Evolutionary conservation across 2,797 vertebrate genomes (phyloP).

Genomic region (Phrynocephalus vlangalii): DNA sequence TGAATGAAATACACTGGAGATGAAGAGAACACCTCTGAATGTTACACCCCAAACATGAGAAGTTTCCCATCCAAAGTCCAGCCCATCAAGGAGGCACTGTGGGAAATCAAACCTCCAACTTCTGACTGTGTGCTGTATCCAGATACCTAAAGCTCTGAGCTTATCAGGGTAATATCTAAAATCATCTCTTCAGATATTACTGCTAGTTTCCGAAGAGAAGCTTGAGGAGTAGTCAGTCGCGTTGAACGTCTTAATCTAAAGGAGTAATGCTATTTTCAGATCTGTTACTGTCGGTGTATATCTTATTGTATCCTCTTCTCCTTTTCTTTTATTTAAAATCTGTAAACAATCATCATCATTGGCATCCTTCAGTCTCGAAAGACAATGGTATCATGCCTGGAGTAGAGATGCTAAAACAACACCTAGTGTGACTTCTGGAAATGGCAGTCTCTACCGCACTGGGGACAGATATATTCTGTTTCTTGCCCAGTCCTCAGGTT

Average conservation of each 20-base stretch:
- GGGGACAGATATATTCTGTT: too few relatives aligned
- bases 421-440: too few relatives aligned
- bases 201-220: neutral
- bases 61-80: too few relatives aligned
- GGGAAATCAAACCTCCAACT: neutral
- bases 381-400: too few relatives aligned
- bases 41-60: neutral
- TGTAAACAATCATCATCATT: neutral
- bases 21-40: neutral
- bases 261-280: neutral
- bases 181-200: neutral
- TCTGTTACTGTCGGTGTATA: neutral
- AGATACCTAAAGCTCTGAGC: too few relatives aligned
- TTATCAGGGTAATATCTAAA: neutral
- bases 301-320: neutral
- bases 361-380: too few relatives aligned
- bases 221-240: neutral
- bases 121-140: neutral
- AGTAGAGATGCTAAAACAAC: too few relatives aligned
- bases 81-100: too few relatives aligned
- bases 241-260: neutral
- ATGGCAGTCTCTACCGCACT: too few relatives aligned
- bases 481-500: too few relatives aligned
- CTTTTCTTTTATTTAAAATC: neutral
- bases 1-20: neutral